Conservation (phyloP, 2,888 invertebrate genomes). For the Archips xylosteana region DNA sequence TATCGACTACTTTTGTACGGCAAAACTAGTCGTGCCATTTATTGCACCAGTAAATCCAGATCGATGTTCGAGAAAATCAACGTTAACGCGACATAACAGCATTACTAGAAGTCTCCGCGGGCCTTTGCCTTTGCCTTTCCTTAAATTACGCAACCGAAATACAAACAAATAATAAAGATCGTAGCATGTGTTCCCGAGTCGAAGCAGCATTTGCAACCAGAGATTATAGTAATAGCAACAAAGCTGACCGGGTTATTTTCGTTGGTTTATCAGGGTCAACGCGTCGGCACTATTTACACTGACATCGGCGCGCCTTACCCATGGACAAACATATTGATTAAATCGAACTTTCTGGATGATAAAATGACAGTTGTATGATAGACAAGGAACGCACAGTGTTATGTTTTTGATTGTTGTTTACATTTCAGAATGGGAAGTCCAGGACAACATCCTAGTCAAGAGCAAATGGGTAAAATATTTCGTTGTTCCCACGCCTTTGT, state of each 20-base stretch:
- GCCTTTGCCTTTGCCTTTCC: not conserved
- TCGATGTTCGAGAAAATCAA: not conserved
- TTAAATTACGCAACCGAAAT: slow-evolving; percentile 25
- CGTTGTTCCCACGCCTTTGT: slow-evolving; percentile 2
- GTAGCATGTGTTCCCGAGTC: slow-evolving; percentile 40
- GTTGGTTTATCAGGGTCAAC: slow-evolving; percentile 77
- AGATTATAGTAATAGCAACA: slow-evolving; percentile 61
- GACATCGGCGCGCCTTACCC: slow-evolving; percentile 45
- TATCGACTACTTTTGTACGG: too few species aligned
- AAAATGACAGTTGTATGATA: slow-evolving; percentile 2
- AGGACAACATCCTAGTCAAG: not conserved
- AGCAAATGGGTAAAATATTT: not conserved
- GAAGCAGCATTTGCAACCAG: slow-evolving; percentile 60
- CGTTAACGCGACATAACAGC: not conserved
- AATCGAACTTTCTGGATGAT: slow-evolving; percentile 38
- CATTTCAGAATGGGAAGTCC: not conserved
- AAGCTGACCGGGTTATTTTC: slow-evolving; percentile 73
- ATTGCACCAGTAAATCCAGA: not conserved
- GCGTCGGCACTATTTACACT: slow-evolving; percentile 54
- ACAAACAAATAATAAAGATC: slow-evolving; percentile 29
- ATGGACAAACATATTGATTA: slow-evolving; percentile 43
- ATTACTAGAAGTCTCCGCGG: too few species aligned
- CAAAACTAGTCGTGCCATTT: too few species aligned
- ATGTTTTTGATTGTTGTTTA: not conserved
- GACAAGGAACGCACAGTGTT: not conserved